Evolutionary conservation across 2,113 vertebrate species (phyloP), one percentile per base, ranked within the genome.

Genomic region (Chunga burmeisteri): DNA sequence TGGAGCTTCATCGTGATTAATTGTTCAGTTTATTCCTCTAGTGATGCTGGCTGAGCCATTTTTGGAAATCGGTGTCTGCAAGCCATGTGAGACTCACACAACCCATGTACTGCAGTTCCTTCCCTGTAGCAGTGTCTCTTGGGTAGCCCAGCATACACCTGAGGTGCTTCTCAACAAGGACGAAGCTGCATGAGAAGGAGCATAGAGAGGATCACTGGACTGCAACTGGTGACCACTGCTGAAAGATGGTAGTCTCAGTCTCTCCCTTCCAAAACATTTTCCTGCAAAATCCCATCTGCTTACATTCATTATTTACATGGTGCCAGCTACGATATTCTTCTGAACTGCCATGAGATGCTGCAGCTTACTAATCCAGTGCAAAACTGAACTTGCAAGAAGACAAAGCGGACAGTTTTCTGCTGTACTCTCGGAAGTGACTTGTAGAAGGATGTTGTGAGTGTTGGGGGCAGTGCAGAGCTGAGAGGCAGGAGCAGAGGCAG

Each of bases 91-190:
- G 68, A 47, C 27, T 25, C 22, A 46, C 5, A 26, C 10, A 61
- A 15, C 8, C 10, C 40, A n/a, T 0, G 1, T 23, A 26, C 9
- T 0, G 2, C 34, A 25, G 50, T 55, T 21, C 1, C 0, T 71
- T 73, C 63, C 23, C 44, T 65, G 38, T 53, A 73, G 22, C 49
- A 34, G 23, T 1, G 11, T 32, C 30, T 63, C 65, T 34, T 50
- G 44, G 10, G 20, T 32, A 62, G 34, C 40, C 49, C 71, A 42
- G 44, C 16, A 13, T 10, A 44, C 8, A 12, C n/a, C 6, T 53
- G 78, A 40, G 29, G 13, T 63, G 38, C 19, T 88, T 73, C 68
- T 70, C 49, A 73, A 47, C 29, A 65, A 55, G 36, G 15, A 44
- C 36, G 42, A 84, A 72, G 44, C 16, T 63, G n/a, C 65, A 73